Evolutionary conservation across 2,113 vertebrate genomes (phyloP), one percentile per base, ranked within the genome.

Genomic region (Ptilonorhynchus violaceus): DNA sequence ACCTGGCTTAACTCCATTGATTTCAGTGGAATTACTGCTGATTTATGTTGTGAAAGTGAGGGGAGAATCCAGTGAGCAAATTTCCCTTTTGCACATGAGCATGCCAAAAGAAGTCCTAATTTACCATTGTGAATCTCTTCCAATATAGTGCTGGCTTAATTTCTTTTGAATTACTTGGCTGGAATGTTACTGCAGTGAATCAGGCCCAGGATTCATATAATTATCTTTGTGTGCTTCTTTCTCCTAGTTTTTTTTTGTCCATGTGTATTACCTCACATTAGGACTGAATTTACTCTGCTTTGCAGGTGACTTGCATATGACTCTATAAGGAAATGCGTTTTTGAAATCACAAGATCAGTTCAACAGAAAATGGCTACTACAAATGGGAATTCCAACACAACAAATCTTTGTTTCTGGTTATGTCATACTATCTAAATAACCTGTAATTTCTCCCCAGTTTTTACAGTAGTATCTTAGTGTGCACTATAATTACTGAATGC

Each of bases 1-100:
- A 94, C 88, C 85, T 96, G 96, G 92, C 83, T 94, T 59, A 91
- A 78, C n/a, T 96, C 88, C 92, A 91, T 44, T 81, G 76, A 92
- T 88, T 96, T 83, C 84, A 37, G 59, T 77, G 68, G 82, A 93
- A 94, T 94, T 95, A 80, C 75, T 86, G 76, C 68, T 91, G 90
- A 92, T 96, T 96, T 96, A 92, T 84, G 67, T 85, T 80, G 52
- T 78, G 90, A 88, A 95, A 94, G 82, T 46, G 47, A 90, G 79
- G 78, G 47, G 33, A 94, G 85, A 93, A 78, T 88, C 93, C 93
- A 94, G 70, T 16, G 58, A 90, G 50, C 55, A 93, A 88, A 95
- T 94, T 96, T 92, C 79, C 59, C 55, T 83, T 85, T 92, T 90
- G 85, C 75, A 83, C 55, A 52, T 50, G 11, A 94, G 59, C 5